Conservation (phyloP, 2,797 vertebrate species). For the Semotilus atromaculatus region DNA sequence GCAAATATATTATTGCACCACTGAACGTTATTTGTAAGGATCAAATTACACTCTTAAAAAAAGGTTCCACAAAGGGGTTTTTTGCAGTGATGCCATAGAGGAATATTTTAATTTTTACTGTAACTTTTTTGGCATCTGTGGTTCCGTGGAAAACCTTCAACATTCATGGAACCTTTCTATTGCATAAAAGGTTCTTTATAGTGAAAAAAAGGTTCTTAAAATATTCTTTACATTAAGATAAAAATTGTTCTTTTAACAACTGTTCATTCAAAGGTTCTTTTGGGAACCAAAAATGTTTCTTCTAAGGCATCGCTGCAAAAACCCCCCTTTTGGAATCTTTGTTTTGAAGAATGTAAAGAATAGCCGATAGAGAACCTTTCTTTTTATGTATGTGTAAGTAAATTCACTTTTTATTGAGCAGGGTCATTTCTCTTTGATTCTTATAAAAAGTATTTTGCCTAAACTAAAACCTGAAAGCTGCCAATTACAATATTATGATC, state of each 20-base stretch:
- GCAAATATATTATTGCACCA: neutral
- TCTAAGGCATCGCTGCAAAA: neutral
- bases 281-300: neutral
- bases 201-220: neutral
- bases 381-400: neutral
- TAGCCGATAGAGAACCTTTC: neutral
- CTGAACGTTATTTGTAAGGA: neutral
- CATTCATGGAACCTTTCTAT: neutral
- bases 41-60: neutral
- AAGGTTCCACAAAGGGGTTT: neutral
- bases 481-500: neutral
- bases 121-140: neutral
- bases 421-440: neutral
- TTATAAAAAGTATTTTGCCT: constrained; percentile 14
- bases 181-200: neutral
- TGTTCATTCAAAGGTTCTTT: neutral
- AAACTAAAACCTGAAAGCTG: neutral
- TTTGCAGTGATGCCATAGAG: neutral
- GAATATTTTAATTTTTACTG: neutral
- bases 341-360: neutral
- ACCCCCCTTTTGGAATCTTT: neutral
- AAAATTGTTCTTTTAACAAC: neutral
- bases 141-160: neutral
- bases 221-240: neutral
- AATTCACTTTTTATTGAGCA: neutral